Conservation (phyloP, 2,888 invertebrate genomes). For the Lobophora halterata region DNA sequence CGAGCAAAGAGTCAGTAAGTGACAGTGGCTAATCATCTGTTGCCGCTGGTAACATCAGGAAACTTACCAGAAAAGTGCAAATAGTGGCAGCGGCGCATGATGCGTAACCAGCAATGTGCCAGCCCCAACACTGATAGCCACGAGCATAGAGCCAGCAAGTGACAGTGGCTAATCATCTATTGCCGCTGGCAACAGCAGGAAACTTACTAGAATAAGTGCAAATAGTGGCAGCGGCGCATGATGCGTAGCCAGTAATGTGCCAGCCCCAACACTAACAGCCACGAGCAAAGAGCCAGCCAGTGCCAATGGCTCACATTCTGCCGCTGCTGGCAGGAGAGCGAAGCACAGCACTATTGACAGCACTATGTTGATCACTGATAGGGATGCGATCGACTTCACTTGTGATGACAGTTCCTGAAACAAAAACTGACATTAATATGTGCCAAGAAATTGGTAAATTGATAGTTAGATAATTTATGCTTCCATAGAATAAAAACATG, state of each 20-base stretch:
- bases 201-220: slow-evolving; percentile 85
- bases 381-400: slow-evolving; percentile 64
- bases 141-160: too few relatives aligned
- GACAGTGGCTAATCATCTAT: too few relatives aligned
- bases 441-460: background rate
- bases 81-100: too few relatives aligned
- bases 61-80: too few relatives aligned
- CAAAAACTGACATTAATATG: slow-evolving; percentile 26
- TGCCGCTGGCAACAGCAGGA: too few relatives aligned
- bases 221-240: slow-evolving; percentile 87
- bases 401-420: slow-evolving; percentile 78
- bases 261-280: slow-evolving; percentile 79
- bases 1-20: too few relatives aligned
- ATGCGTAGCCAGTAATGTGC: slow-evolving; percentile 82
- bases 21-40: too few relatives aligned
- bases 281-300: slow-evolving; percentile 82
- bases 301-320: slow-evolving; percentile 82
- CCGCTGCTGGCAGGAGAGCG: slow-evolving; percentile 79
- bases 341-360: slow-evolving; percentile 74
- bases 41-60: too few relatives aligned
- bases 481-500: too few relatives aligned
- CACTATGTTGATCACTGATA: slow-evolving; percentile 77
- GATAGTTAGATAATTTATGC: too few relatives aligned
- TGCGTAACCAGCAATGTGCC: too few relatives aligned
- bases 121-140: too few relatives aligned